Conservation (phyloP, 2,888 invertebrate genomes). For the Eubasilissa splendida region DNA sequence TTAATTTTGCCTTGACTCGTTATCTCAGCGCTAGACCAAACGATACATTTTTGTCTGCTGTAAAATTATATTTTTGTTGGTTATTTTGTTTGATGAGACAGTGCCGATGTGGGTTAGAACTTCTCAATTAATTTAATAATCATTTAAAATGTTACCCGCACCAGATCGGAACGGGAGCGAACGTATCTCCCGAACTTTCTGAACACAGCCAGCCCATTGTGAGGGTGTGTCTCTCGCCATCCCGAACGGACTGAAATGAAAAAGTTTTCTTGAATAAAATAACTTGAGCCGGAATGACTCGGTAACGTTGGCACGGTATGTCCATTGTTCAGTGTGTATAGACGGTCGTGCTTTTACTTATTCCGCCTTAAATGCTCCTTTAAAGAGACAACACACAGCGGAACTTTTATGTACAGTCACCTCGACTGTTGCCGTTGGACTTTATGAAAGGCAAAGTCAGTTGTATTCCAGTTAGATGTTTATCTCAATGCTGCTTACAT, state of each 20-base stretch:
- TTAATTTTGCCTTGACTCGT: too few species aligned
- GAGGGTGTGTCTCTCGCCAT: slow-evolving; percentile 11
- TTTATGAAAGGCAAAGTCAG: slow-evolving; percentile 20
- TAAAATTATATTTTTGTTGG: too few species aligned
- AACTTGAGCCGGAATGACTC: slow-evolving; percentile 24
- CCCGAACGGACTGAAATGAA: slow-evolving; percentile 34
- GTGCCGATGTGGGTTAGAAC: too few species aligned
- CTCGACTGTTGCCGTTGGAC: slow-evolving; percentile 28
- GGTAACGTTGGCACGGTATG: slow-evolving; percentile 29
- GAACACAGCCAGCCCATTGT: slow-evolving; percentile 3
- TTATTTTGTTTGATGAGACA: too few species aligned
- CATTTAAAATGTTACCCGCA: too few species aligned
- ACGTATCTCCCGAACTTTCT: too few species aligned
- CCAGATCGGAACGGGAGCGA: too few species aligned
- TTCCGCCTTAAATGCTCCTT: slow-evolving; percentile 42
- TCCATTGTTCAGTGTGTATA: slow-evolving; percentile 40
- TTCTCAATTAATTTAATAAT: too few species aligned
- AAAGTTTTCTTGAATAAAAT: slow-evolving; percentile 37
- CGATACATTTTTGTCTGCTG: too few species aligned
- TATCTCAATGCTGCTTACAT: background rate
- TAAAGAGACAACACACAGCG: slow-evolving; percentile 44
- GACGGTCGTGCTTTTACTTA: slow-evolving; percentile 44
- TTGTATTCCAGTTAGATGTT: slow-evolving; percentile 14
- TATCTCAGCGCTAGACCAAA: too few species aligned
- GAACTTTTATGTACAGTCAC: slow-evolving; percentile 43